Evolutionary conservation across 2,888 invertebrate species (phyloP).

Genomic region (Apeira syringaria): DNA sequence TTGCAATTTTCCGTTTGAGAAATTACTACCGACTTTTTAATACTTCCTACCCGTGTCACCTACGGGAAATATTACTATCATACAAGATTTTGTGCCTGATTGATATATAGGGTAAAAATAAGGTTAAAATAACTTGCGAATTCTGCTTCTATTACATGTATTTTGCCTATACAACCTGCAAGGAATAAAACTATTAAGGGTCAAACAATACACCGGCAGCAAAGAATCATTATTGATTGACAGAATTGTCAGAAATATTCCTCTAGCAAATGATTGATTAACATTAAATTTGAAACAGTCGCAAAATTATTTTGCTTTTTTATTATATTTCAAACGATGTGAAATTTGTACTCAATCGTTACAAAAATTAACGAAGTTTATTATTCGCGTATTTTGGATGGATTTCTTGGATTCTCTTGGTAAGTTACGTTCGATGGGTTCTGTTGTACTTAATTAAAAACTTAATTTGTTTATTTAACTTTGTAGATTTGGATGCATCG

Average conservation of each 20-base stretch:
- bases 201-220: constrained; percentile 1
- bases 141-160: no score
- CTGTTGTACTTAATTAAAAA: not conserved
- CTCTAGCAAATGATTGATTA: constrained; percentile 1
- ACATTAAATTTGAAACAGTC: constrained; percentile 8
- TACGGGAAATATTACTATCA: no score
- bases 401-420: constrained; percentile 66
- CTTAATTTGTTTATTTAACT: not conserved
- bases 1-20: no score
- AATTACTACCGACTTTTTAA: no score
- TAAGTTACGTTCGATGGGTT: constrained; percentile 31
- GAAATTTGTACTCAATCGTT: constrained; percentile 27
- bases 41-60: no score
- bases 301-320: constrained; percentile 30
- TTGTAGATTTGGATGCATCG: constrained; percentile 56
- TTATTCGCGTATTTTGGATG: constrained; percentile 44
- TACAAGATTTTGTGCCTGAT: no score
- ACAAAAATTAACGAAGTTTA: constrained; percentile 14
- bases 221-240: constrained; percentile 1
- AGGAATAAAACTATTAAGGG: no score
- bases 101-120: no score
- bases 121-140: no score
- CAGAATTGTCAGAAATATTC: constrained; percentile 1
- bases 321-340: constrained; percentile 34
- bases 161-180: no score